Evolutionary conservation across 1,140 invertebrate species (phyloP).

Genomic region (Caenorhabditis remanei): DNA sequence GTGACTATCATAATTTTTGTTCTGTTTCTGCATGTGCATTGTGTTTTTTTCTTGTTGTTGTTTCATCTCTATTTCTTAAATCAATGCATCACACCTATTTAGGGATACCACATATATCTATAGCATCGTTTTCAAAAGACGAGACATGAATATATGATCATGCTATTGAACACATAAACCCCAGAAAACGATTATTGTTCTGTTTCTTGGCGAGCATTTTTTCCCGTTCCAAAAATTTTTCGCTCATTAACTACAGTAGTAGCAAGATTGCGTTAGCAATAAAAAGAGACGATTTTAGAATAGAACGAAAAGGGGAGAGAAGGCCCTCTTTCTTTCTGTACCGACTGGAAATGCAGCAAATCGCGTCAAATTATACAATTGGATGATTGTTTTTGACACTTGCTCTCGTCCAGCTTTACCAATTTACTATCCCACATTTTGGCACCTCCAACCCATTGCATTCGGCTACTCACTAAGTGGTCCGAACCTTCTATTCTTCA

Average conservation of each 20-base stretch:
- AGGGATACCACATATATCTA: background rate
- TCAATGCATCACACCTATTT: background rate
- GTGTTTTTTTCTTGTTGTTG: background rate
- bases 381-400: constrained; percentile 63
- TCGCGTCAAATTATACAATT: constrained; percentile 63
- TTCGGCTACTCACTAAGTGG: constrained; percentile 27
- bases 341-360: constrained; percentile 21
- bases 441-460: constrained; percentile 2
- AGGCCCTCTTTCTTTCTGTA: background rate
- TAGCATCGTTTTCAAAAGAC: constrained; percentile 19
- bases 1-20: too few species aligned
- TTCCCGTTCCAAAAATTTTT: background rate
- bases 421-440: constrained; percentile 46
- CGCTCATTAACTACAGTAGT: constrained; percentile 30
- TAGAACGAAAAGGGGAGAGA: background rate
- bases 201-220: background rate
- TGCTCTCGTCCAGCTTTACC: constrained; percentile 24
- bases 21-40: background rate
- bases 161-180: background rate
- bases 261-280: constrained; percentile 27
- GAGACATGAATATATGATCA: constrained; percentile 36
- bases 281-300: background rate
- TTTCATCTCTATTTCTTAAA: too few species aligned
- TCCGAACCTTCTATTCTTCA: constrained; percentile 31
- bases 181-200: background rate